Evolutionary conservation across 1,140 invertebrate genomes (phyloP).

Genomic region (Camponotus vicinus): DNA sequence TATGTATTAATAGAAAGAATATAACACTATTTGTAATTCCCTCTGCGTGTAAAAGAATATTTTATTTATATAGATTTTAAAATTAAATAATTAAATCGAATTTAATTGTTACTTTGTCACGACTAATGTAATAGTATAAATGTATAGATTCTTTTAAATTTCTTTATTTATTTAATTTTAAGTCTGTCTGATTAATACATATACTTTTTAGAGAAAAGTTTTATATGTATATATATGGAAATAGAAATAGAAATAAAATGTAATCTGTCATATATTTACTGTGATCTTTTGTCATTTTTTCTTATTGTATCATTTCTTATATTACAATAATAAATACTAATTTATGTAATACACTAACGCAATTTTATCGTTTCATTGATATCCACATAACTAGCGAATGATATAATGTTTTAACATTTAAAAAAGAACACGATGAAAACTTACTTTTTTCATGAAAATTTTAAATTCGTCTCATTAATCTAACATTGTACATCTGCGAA

Average conservation of each 20-base stretch:
- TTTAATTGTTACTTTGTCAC: background rate
- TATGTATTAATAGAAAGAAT: no score
- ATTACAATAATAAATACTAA: background rate
- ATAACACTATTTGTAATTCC: no score
- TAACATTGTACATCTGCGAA: background rate
- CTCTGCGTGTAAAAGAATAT: no score
- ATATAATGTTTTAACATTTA: background rate
- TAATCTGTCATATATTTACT: background rate
- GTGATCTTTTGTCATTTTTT: background rate
- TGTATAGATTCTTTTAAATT: background rate
- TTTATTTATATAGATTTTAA: no score
- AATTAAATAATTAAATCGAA: background rate
- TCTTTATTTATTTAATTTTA: background rate
- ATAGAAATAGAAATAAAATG: background rate
- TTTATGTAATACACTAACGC: background rate
- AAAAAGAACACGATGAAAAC: background rate
- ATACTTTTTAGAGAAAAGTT: background rate
- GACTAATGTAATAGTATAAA: no score
- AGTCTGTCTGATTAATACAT: no score
- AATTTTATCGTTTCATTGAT: background rate
- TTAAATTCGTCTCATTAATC: background rate
- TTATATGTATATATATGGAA: background rate
- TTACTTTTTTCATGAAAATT: background rate
- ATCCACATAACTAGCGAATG: background rate
- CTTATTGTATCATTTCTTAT: background rate